Conservation (phyloP, 1,140 invertebrate species). For the Asbolus verrucosus region DNA sequence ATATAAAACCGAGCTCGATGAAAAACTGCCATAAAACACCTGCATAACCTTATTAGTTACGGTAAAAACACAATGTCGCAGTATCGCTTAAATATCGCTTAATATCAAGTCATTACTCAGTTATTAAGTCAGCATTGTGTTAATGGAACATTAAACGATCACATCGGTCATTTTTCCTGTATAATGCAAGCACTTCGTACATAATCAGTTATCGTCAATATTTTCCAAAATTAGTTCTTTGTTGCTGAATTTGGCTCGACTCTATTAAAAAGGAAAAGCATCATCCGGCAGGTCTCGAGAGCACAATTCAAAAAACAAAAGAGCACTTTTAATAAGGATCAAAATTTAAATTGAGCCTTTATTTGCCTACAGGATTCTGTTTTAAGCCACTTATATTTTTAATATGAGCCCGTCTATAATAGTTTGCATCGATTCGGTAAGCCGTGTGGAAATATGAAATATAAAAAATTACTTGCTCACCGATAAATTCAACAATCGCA, state of each 20-base stretch:
- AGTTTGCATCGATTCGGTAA: conserved; percentile 49
- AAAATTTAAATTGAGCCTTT: conserved; percentile 63
- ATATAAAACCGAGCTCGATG: conserved; percentile 40
- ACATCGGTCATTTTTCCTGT: conserved; percentile 5
- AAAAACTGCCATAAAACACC: conserved; percentile 44
- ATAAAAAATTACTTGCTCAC: conserved; percentile 31
- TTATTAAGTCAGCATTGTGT: conserved; percentile 34
- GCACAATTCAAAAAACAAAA: conserved; percentile 61
- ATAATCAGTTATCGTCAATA: too few relatives aligned
- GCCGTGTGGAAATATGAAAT: conserved; percentile 50
- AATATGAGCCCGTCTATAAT: conserved; percentile 56
- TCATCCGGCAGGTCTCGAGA: conserved; percentile 54
- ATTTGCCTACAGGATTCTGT: conserved; percentile 62
- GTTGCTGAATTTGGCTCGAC: not conserved
- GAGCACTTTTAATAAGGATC: conserved; percentile 63
- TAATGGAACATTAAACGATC: conserved; percentile 33
- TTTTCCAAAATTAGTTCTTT: too few relatives aligned
- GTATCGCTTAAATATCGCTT: conserved; percentile 40
- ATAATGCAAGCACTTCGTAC: not conserved
- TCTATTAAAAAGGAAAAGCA: conserved; percentile 27
- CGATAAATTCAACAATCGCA: not conserved
- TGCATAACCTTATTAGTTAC: conserved; percentile 48
- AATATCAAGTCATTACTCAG: conserved; percentile 18
- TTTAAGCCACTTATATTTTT: conserved; percentile 63
- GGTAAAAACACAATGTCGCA: conserved; percentile 42